These are phyloP conservation scores for Sceloporus undulatus DNA, from an alignment of 2,113 vertebrate species.

Conservation along the genomic window DNA sequence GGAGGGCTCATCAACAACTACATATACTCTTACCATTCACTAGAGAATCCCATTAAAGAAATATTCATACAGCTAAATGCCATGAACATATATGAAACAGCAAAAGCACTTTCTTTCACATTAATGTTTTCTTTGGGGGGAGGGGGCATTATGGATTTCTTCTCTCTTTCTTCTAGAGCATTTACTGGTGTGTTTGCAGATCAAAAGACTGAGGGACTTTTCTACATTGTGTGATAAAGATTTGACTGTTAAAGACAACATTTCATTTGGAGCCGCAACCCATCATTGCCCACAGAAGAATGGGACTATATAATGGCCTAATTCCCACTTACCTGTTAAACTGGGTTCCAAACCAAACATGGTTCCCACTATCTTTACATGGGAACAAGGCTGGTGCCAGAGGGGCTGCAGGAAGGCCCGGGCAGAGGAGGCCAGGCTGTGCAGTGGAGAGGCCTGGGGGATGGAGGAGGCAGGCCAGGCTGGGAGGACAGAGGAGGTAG, in stretches of 20 bases:
- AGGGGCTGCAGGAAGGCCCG: too few species aligned
- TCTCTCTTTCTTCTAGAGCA: not conserved
- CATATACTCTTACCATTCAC: slow-evolving; percentile 49
- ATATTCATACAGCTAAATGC: slow-evolving; percentile 64
- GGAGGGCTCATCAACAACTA: slow-evolving; percentile 72
- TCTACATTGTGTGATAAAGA: not conserved
- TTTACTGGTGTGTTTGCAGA: not conserved
- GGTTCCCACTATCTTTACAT: too few species aligned
- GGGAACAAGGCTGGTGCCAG: too few species aligned
- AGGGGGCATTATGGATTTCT: not conserved
- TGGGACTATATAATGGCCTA: not conserved
- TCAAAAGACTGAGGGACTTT: too few species aligned
- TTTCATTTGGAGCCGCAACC: not conserved
- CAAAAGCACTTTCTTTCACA: slow-evolving; percentile 33
- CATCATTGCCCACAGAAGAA: not conserved
- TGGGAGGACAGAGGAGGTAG: too few species aligned
- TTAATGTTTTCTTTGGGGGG: slow-evolving; percentile 41
- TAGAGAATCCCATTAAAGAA: slow-evolving; percentile 63
- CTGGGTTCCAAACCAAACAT: not conserved
- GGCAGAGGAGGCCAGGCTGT: too few species aligned
- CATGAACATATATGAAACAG: slow-evolving; percentile 29
- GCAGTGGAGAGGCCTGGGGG: too few species aligned
- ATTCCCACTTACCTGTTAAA: too few species aligned
- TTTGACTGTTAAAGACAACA: not conserved
- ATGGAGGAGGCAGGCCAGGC: too few species aligned